Evolutionary conservation across 2,113 vertebrate genomes (phyloP), one percentile per base, ranked within the genome.

Genomic region (Platysternon megacephalum): DNA sequence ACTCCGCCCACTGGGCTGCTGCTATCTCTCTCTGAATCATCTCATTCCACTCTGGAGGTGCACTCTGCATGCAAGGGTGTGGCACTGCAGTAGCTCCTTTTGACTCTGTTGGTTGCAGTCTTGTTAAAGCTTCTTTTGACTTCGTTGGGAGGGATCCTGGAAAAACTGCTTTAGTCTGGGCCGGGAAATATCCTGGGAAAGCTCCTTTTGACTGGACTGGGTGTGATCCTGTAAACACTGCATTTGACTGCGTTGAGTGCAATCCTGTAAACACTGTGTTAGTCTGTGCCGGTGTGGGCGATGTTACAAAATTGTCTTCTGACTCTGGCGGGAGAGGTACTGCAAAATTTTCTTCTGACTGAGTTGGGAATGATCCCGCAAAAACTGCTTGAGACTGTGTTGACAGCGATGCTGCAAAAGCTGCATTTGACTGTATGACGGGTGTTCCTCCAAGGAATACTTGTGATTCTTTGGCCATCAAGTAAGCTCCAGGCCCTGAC

Each of bases 361-460:
- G 0, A 48, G 26, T 42, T 5, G 5, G 13, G 7, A 13, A 5
- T 52, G 26, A 11, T 32, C 29, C 10, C 4, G 0, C 0, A 82
- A 56, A 5, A 6, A 0, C 8, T 4, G 12, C 24, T 49, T 2
- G 5, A 68, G 2, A 0, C 7, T 1, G 0, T 61, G 35, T 48
- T 5, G 4, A 10, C 11, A 13, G 5, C 44, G 26, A 9, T 46
- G 35, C 11, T 10, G 0, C 0, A 79, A 65, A 7, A 8, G 0
- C 7, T 8, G 11, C 29, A 65, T 82, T 55, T 83, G 35, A 5
- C 0, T 3, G 0, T 3, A n/a, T n/a, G 21, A 39, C 17, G 11
- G 0, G 6, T 11, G 42, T 78, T 35, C 79, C 11, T 7, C 53
- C 3, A 1, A 2, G 53, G 0, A 1, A 1, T 8, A 0, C 11